Conservation (phyloP, 2,113 vertebrate species). For the Ophthalmolycus amberensis region DNA sequence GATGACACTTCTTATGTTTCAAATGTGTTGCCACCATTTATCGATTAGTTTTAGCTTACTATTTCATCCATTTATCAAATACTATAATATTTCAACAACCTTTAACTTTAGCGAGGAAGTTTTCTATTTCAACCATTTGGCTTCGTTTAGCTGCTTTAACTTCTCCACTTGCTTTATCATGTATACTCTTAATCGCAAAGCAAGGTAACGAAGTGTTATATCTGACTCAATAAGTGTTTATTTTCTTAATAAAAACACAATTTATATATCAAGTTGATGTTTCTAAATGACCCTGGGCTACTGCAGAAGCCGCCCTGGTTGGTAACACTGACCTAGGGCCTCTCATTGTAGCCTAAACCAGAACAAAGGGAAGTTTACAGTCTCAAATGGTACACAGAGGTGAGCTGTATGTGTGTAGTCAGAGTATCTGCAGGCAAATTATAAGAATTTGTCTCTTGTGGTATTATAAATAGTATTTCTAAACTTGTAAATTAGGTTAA, state of each 20-base stretch:
- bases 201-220: no score
- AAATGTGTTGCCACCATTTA: background rate
- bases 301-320: background rate
- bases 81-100: background rate
- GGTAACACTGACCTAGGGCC: background rate
- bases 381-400: background rate
- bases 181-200: background rate
- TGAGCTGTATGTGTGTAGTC: background rate
- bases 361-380: background rate
- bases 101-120: background rate
- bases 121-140: background rate
- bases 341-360: background rate
- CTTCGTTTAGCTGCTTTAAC: background rate
- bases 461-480: background rate
- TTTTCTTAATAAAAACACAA: no score
- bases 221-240: no score
- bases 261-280: background rate
- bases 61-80: background rate
- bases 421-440: background rate
- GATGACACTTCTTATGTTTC: background rate
- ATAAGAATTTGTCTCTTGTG: background rate
- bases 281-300: background rate
- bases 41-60: background rate
- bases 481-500: background rate
- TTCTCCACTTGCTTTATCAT: background rate